phyloP scores from a whole-genome alignment of 1,140 invertebrate genomes.

The Drosophila arizonae region DNA sequence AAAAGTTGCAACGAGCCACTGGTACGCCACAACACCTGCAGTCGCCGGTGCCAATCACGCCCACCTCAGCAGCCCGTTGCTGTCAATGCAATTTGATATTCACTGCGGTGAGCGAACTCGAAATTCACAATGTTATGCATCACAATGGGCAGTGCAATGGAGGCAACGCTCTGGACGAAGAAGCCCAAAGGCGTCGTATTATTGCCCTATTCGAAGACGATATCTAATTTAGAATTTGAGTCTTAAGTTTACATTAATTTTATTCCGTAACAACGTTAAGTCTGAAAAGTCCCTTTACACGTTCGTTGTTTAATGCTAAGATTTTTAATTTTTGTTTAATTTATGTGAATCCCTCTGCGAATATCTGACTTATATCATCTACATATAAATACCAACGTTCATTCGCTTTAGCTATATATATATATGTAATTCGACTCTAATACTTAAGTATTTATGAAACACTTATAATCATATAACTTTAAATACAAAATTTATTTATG shows the following conservation, averaged over 20 bases:
- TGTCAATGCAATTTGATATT: slow-evolving; percentile 70
- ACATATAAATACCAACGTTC: not conserved
- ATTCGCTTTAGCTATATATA: not conserved
- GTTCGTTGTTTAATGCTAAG: not conserved
- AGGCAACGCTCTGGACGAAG: slow-evolving; percentile 44
- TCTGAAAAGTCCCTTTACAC: slow-evolving; percentile 7
- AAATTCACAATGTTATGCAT: slow-evolving; percentile 68
- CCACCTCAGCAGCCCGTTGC: slow-evolving; percentile 67
- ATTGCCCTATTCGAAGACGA: slow-evolving; percentile 81
- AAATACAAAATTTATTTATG: not conserved
- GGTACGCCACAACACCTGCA: slow-evolving; percentile 33
- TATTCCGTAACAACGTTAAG: slow-evolving; percentile 16
- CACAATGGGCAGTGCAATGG: slow-evolving; percentile 55
- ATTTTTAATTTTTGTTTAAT: slow-evolving; percentile 1
- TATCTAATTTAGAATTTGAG: slow-evolving; percentile 42
- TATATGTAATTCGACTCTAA: not conserved
- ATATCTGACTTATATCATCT: not conserved
- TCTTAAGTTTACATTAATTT: slow-evolving; percentile 1
- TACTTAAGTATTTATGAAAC: slow-evolving; percentile 10
- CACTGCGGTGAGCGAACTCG: slow-evolving; percentile 66
- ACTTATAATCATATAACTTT: not conserved
- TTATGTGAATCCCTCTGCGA: slow-evolving; percentile 8
- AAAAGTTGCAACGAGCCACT: slow-evolving; percentile 68
- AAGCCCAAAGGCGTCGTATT: slow-evolving; percentile 64
- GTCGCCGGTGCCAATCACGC: slow-evolving; percentile 18